Evolutionary conservation across 2,888 invertebrate species (phyloP).

Genomic region (Orthonevra nobilis): DNA sequence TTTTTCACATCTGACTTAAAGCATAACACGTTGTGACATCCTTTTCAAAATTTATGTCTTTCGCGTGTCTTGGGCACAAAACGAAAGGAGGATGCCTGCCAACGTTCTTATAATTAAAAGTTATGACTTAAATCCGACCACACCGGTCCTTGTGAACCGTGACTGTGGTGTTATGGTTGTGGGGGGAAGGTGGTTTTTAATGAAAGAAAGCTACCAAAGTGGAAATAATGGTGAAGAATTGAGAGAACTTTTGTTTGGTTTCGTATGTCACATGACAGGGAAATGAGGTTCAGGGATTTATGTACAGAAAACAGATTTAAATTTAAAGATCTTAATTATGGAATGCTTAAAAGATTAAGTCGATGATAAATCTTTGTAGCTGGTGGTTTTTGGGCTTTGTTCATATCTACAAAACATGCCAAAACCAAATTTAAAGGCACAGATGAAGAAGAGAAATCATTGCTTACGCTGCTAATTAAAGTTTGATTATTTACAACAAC

Average conservation of each 20-base stretch:
- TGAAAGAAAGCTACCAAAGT: constrained; percentile 27
- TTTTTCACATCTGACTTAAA: no score
- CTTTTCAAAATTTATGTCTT: neutral
- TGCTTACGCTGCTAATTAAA: no score
- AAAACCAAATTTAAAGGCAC: no score
- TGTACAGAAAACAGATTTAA: constrained; percentile 1
- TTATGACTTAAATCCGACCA: constrained; percentile 19
- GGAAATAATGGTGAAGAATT: no score
- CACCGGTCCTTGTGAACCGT: neutral
- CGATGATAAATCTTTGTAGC: no score
- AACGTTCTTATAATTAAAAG: constrained; percentile 36
- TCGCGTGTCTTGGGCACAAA: neutral
- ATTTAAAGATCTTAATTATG: constrained; percentile 11
- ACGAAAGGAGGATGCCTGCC: constrained; percentile 2
- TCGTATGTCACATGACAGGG: neutral
- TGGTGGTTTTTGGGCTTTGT: no score
- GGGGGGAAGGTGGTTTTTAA: neutral
- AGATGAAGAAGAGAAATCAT: no score
- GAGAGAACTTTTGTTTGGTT: constrained; percentile 11
- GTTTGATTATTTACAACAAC: no score
- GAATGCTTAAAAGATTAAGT: neutral
- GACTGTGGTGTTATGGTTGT: neutral
- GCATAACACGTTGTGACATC: constrained; percentile 2
- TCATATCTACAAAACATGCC: no score
- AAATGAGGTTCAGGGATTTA: neutral